A percentile compares a stretch with the other conserved stretches of the same genome.
Conservation (phyloP, 2,113 vertebrate genomes). For the Corythaixoides concolor region DNA sequence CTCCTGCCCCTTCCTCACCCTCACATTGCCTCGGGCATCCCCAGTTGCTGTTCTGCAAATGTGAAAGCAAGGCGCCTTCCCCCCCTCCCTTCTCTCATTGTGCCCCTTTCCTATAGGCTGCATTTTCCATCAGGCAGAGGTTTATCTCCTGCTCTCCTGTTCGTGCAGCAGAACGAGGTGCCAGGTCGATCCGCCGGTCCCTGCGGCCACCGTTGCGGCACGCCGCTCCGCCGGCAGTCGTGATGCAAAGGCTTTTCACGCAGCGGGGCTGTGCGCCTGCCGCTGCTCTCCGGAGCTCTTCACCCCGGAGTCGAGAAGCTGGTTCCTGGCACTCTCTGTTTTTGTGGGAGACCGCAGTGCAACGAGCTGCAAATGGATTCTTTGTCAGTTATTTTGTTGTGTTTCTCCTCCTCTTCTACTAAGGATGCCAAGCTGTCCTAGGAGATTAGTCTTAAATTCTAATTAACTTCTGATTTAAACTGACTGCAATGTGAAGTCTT, state of each 20-base stretch:
- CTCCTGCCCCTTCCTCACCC: neutral
- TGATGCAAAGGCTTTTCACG: neutral
- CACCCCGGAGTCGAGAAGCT: neutral
- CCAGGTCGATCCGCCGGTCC: neutral
- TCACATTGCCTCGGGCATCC: rapidly evolving
- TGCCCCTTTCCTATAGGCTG: neutral
- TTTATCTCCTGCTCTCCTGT: neutral
- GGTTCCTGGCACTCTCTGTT: neutral
- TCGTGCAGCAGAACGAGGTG: neutral
- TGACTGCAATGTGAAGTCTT: neutral
- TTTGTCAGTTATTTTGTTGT: neutral
- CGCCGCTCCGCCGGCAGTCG: rapidly evolving
- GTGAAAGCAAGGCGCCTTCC: neutral
- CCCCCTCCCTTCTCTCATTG: no score
- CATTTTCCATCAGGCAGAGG: neutral
- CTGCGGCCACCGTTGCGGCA: rapidly evolving
- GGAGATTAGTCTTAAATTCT: neutral
- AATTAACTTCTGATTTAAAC: neutral
- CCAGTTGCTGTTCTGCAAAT: neutral
- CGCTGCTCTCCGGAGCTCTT: rapidly evolving
- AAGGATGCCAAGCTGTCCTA: neutral
- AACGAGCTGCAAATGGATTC: rapidly evolving
- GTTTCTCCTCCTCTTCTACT: neutral
- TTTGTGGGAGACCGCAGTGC: rapidly evolving
- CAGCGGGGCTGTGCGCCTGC: rapidly evolving